Conservation (phyloP, 2,113 vertebrate species). For the Heptranchias perlo region DNA sequence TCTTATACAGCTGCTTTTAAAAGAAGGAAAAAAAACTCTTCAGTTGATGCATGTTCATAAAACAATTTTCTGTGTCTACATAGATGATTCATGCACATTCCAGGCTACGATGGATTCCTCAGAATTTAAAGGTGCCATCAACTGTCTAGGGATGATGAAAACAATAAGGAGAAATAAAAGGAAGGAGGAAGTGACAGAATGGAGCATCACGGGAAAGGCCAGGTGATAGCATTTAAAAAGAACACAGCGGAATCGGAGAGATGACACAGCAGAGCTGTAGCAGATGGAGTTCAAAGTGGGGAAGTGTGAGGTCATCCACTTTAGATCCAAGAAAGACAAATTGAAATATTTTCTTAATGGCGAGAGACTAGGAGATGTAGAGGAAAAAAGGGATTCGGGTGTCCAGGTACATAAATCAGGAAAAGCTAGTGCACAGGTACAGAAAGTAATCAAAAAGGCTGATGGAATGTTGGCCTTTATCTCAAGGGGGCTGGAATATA, state of each 20-base stretch:
- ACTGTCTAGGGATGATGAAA: not conserved
- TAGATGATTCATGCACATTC: not conserved
- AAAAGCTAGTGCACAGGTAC: too few species aligned
- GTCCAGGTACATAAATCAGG: too few species aligned
- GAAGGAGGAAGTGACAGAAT: not conserved
- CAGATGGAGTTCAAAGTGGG: too few species aligned
- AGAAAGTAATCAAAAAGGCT: too few species aligned
- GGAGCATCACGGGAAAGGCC: not conserved
- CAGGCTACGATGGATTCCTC: not conserved
- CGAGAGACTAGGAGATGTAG: too few species aligned
- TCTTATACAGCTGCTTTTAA: not conserved
- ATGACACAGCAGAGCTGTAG: too few species aligned
- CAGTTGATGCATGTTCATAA: not conserved
- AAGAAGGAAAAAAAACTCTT: not conserved
- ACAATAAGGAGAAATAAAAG: not conserved
- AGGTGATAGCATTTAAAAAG: not conserved
- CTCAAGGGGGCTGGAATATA: too few species aligned
- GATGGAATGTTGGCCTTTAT: too few species aligned
- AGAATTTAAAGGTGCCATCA: not conserved
- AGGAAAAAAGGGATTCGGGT: too few species aligned
- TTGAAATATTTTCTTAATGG: too few species aligned
- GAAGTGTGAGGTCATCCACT: too few species aligned
- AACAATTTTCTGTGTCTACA: not conserved
- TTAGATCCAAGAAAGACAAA: too few species aligned
- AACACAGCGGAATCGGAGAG: not conserved